Evolutionary conservation across 2,888 invertebrate genomes (phyloP).

Genomic region (Cheilosia grossa): DNA sequence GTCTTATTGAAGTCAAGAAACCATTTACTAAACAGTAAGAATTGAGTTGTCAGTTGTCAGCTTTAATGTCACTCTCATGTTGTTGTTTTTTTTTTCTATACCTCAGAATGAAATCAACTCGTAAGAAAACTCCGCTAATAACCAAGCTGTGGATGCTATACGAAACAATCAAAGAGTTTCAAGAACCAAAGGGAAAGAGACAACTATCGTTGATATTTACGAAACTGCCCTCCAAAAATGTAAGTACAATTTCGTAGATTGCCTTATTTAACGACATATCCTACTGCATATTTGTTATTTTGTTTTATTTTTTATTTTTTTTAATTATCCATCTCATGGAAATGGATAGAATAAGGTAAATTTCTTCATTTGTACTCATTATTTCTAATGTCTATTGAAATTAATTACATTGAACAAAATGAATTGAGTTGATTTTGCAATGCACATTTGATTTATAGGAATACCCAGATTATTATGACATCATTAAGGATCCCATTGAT

Average conservation of each 20-base stretch:
- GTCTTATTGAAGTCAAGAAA: slow-evolving; percentile 84
- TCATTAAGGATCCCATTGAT: slow-evolving; percentile 98
- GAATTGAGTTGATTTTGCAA: background rate
- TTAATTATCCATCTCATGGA: slow-evolving; percentile 69
- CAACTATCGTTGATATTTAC: slow-evolving; percentile 97
- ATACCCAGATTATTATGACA: slow-evolving; percentile 98
- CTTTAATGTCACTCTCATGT: too few relatives aligned
- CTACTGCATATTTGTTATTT: slow-evolving; percentile 44
- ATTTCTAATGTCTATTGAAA: background rate
- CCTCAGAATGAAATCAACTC: slow-evolving; percentile 81
- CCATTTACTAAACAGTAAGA: slow-evolving; percentile 77
- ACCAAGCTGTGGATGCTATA: slow-evolving; percentile 93
- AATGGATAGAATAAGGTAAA: slow-evolving; percentile 76
- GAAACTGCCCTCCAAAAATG: slow-evolving; percentile 95
- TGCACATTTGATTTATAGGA: slow-evolving; percentile 84
- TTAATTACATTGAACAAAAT: background rate
- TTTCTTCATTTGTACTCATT: background rate
- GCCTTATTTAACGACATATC: background rate
- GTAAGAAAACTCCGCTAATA: slow-evolving; percentile 85
- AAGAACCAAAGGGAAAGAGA: slow-evolving; percentile 92
- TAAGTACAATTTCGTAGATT: slow-evolving; percentile 80
- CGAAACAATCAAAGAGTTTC: slow-evolving; percentile 94
- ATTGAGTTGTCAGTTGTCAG: background rate
- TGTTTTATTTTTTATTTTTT: slow-evolving; percentile 7
- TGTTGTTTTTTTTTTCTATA: slow-evolving; percentile 2